Evolutionary conservation across 2,888 invertebrate genomes (phyloP), one percentile per base, ranked within the genome.

Genomic region (Gryllus longicercus): DNA sequence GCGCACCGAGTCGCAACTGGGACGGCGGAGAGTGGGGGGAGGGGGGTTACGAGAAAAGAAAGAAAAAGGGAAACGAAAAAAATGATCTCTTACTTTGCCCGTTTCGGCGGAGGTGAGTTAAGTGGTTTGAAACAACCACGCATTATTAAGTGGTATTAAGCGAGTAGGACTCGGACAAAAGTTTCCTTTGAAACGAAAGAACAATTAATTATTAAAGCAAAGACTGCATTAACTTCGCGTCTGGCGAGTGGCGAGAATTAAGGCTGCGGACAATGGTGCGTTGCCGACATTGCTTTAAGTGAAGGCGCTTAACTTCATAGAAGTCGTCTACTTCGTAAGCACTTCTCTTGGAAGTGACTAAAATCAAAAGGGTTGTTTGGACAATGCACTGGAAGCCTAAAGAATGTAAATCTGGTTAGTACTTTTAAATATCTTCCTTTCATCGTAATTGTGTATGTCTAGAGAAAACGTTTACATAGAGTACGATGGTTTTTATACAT

Each of bases 171-270:
- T 63, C 14, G 63, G 14, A 63, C 16, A 63, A 63, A 63, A 63
- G 63, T 63, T 63, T 63, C 63, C 63, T 63, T 63, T 63, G 63
- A 16, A 63, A 63, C 63, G 63, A 63, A 63, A 63, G 63, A 63
- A 14, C 63, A 63, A 63, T 63, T 63, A 63, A 63, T 63, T 63
- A 63, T 63, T 63, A 18, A 63, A 63, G 63, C n/a, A 63, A 63
- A 63, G 63, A 63, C 63, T 63, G 63, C 14, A 63, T 63, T 63
- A 63, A 63, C n/a, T 63, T 63, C 63, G 12, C 63, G 63, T 63
- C 63, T 18, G n/a, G 63, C 5, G 63, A 18, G 16, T 14, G n/a
- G 63, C 3, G 63, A 63, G n/a, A 63, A 63, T 63, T 63, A 63
- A 63, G 63, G n/a, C 63, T 4, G 38, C 38, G n/a, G 63, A 63